phyloP scores from a whole-genome alignment of 2,797 vertebrate genomes.

The Emys orbicularis region DNA sequence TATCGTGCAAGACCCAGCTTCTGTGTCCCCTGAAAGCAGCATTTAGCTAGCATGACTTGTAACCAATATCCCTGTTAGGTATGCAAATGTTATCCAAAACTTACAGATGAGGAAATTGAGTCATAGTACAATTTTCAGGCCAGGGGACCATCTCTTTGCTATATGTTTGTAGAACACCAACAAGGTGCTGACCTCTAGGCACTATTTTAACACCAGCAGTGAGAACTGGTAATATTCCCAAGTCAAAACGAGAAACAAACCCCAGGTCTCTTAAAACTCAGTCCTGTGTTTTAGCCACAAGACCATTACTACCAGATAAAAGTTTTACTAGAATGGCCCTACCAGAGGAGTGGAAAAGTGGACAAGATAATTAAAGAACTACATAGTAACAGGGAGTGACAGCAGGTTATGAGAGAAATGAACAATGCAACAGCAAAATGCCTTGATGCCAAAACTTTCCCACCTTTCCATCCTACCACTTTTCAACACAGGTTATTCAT shows the following conservation, averaged over 20 bases:
- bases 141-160: not conserved
- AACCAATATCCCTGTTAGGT: not conserved
- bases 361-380: not conserved
- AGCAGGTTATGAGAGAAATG: not conserved
- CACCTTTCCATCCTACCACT: fast-evolving
- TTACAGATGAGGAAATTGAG: not conserved
- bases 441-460: not conserved
- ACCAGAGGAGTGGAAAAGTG: fast-evolving
- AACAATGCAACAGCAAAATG: fast-evolving
- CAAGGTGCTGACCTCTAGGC: no score
- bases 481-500: not conserved
- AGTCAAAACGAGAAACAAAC: not conserved
- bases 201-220: not conserved
- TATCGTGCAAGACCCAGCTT: not conserved
- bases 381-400: not conserved
- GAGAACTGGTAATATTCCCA: not conserved
- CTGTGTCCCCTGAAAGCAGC: not conserved
- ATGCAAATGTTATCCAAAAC: not conserved
- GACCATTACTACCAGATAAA: not conserved
- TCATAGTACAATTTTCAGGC: not conserved
- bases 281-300: not conserved
- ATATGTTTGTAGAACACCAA: not conserved
- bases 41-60: not conserved
- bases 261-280: no score
- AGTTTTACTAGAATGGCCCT: not conserved